Evolutionary conservation across 2,113 vertebrate genomes (phyloP).

Genomic region (Hippopotamus amphibius): DNA sequence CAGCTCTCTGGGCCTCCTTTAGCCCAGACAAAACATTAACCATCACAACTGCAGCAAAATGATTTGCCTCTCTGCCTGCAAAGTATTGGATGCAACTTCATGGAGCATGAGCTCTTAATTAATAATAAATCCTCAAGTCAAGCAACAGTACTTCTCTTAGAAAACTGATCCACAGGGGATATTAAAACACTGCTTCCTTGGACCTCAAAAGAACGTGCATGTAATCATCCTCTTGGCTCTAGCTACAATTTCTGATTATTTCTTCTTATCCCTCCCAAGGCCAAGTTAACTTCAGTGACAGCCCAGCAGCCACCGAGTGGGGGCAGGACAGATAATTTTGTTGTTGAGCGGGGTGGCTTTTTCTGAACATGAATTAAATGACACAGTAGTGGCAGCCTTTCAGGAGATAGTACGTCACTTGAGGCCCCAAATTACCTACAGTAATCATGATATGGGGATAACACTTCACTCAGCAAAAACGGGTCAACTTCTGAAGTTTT

Average conservation of each 20-base stretch:
- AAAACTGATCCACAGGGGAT: not conserved
- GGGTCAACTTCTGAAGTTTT: no score
- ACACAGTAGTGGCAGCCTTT: accelerated
- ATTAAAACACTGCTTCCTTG: not conserved
- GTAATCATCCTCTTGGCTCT: accelerated
- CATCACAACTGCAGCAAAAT: not conserved
- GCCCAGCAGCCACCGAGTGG: accelerated
- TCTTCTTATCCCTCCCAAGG: accelerated
- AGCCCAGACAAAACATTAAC: not conserved
- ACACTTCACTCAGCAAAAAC: not conserved
- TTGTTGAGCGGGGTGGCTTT: not conserved
- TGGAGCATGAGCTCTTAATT: not conserved
- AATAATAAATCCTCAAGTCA: not conserved
- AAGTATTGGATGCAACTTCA: not conserved
- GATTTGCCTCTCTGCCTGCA: accelerated
- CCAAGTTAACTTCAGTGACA: accelerated
- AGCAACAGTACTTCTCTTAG: not conserved
- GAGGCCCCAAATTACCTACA: not conserved
- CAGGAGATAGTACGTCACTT: not conserved
- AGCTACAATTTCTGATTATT: no score
- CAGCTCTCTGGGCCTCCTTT: no score
- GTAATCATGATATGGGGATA: accelerated
- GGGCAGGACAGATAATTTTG: not conserved
- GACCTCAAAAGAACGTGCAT: accelerated
- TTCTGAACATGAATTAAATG: not conserved